A percentile compares a stretch with the other conserved stretches of the same genome.
Conservation (phyloP, 2,797 vertebrate genomes). For the Caiman crocodilus region DNA sequence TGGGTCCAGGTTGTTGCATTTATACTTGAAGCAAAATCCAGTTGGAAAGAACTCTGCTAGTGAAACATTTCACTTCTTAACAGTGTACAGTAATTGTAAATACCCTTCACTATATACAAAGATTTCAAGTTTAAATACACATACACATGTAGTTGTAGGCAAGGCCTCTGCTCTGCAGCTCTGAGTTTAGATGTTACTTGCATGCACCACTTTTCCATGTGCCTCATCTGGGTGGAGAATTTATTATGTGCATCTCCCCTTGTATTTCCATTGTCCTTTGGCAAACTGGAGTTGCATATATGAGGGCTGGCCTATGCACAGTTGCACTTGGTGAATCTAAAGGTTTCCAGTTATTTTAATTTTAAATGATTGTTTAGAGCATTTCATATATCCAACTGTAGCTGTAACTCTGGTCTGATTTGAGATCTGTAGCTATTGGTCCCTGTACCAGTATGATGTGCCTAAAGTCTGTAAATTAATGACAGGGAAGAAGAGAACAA, state of each 20-base stretch:
- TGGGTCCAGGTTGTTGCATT: conserved; percentile 41
- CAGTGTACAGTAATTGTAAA: neutral
- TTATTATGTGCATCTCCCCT: conserved; percentile 33
- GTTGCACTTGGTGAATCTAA: conserved; percentile 76
- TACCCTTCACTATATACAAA: neutral
- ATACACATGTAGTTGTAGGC: conserved; percentile 35
- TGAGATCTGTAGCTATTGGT: conserved; percentile 1
- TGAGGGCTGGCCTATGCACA: conserved; percentile 7
- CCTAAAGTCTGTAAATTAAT: neutral
- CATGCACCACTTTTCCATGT: conserved; percentile 21
- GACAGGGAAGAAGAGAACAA: neutral
- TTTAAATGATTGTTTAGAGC: neutral
- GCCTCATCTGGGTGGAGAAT: conserved; percentile 16
- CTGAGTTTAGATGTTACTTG: conserved; percentile 41
- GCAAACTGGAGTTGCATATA: conserved; percentile 50
- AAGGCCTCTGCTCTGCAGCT: conserved; percentile 36
- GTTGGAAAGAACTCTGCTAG: conserved; percentile 17
- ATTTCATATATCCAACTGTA: neutral
- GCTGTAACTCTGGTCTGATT: neutral
- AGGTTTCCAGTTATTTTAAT: neutral
- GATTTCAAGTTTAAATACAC: conserved; percentile 19
- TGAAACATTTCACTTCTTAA: conserved; percentile 20
- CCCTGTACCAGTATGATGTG: neutral
- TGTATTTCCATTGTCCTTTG: conserved; percentile 44
- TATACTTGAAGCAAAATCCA: conserved; percentile 29